Evolutionary conservation across 2,888 invertebrate genomes (phyloP), one percentile per base, ranked within the genome.

Genomic region (Calliscelio sp.): DNA sequence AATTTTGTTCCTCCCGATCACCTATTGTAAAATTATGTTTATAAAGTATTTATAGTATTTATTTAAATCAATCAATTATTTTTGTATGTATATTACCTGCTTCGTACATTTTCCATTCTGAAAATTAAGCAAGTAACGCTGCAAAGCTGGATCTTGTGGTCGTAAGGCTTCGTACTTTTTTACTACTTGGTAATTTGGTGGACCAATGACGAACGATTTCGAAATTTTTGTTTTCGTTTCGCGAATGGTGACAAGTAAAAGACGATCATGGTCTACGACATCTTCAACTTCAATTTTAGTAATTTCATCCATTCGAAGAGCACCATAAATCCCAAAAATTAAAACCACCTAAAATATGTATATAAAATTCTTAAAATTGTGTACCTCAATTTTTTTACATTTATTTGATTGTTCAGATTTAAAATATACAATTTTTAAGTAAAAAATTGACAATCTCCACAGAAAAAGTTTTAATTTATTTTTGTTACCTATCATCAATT

Each of bases 161-260:
- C 65, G 28, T 14, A 22, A 6, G 20, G 11, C 10, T 66, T 66
- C 49, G 16, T 66, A 49, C 8, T 28, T 66, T 51, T 49, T 66
- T 5, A 66, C 8, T 22, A 66, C 3, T 1, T 66, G 6, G n/a
- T 66, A 66, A 32, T 66, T n/a, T 18, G 65, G 65, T 35, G 49
- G 7, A 7, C 44, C 16, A 32, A 70, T 44, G 38, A 24, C 20
- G 14, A 70, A 70, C 7, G 55, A 70, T 22, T 70, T 70, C 2
- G n/a, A 22, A 32, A 57, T 59, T 46, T 70, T 71, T 6, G 49
- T 71, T 55, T 71, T 59, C 7, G 71, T 59, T 57, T 71, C 49
- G 1, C 25, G 57, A 10, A 71, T 71, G 1, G 18, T 22, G 14
- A 25, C 25, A 18, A 46, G 46, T 14, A 57, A 16, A 10, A 70